Conservation (phyloP, 2,888 invertebrate species). For the Sminthurinus aureus region DNA sequence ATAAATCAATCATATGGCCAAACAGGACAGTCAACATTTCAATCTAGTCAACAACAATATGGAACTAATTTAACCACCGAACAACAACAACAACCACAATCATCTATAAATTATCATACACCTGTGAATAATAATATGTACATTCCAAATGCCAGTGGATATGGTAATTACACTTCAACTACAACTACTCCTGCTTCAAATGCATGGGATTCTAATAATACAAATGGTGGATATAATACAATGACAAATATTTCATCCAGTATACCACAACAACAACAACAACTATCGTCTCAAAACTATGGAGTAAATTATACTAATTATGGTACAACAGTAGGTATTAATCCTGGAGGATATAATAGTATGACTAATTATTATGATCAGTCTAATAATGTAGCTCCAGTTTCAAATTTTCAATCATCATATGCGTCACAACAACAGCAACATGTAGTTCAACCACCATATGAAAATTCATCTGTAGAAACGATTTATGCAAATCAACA, state of each 20-base stretch:
- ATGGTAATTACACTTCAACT: not conserved
- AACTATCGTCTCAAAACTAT: not conserved
- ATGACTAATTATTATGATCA: constrained; percentile 17
- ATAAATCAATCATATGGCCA: not conserved
- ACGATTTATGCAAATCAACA: constrained; percentile 13
- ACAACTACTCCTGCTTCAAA: not conserved
- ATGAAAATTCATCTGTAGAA: constrained; percentile 9
- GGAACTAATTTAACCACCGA: not conserved
- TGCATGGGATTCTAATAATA: not conserved
- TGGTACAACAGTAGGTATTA: too few relatives aligned
- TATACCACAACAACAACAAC: not conserved
- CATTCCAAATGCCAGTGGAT: not conserved
- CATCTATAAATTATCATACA: not conserved
- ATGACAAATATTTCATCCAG: not conserved
- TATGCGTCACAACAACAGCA: constrained; percentile 15
- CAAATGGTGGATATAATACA: not conserved
- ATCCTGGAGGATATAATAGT: not conserved
- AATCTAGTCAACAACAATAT: not conserved
- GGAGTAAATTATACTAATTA: not conserved
- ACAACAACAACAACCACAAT: not conserved
- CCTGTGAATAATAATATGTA: not conserved
- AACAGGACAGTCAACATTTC: not conserved
- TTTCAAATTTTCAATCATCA: not conserved
- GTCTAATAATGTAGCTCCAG: not conserved
- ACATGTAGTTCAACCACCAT: too few relatives aligned